Percentiles rank a stretch among this genome's conserved stretches.
Conservation (phyloP, 2,797 vertebrate genomes). For the Varecia variegata region DNA sequence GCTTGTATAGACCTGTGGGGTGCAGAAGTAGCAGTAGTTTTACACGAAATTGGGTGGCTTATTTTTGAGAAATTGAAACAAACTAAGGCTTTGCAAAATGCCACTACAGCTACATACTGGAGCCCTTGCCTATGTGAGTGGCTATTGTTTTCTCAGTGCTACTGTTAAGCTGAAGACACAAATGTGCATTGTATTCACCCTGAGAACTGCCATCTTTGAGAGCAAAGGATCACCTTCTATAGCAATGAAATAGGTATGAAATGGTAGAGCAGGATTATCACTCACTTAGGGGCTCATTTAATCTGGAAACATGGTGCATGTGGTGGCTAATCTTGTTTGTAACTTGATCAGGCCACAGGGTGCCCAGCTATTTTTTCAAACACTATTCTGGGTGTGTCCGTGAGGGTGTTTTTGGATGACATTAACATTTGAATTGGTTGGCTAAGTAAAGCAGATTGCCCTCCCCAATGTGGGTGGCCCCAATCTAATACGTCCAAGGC, state of each 20-base stretch:
- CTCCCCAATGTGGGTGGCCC: not conserved
- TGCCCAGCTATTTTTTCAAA: not conserved
- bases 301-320: not conserved
- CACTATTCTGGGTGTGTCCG: not conserved
- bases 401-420: not conserved
- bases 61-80: slow-evolving; percentile 29
- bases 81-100: not conserved
- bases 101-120: not conserved
- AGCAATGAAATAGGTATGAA: not conserved
- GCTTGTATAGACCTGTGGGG: not conserved
- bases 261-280: not conserved
- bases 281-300: not conserved
- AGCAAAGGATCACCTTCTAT: not conserved
- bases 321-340: not conserved
- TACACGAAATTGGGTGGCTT: not conserved
- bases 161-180: not conserved
- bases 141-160: not conserved
- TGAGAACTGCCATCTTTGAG: not conserved
- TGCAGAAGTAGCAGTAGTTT: not conserved
- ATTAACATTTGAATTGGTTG: not conserved
- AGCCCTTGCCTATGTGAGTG: not conserved
- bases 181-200: not conserved
- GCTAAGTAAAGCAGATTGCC: not conserved
- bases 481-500: not conserved
- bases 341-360: not conserved